Evolutionary conservation across 2,797 vertebrate species (phyloP).

Genomic region (Premnoplex brunnescens): DNA sequence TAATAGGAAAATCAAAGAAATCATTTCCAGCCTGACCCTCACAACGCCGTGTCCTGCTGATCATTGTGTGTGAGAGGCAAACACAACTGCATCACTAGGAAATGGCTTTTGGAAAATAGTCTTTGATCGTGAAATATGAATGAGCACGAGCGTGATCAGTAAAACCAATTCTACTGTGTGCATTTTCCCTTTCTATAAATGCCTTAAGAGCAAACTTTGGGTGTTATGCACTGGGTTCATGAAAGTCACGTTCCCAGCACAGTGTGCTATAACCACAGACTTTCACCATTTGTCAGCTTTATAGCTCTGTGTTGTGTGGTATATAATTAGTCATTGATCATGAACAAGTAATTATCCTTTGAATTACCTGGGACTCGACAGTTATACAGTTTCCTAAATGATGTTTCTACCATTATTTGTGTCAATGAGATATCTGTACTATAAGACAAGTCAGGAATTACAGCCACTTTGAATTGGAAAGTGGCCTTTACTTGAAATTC

Average conservation of each 20-base stretch:
- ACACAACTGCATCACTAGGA: constrained; percentile 62
- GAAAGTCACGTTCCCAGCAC: constrained; percentile 24
- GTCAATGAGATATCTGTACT: background rate
- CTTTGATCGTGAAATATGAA: constrained; percentile 73
- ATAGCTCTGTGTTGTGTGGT: background rate
- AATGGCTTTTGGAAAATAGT: constrained; percentile 64
- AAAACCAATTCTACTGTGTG: constrained; percentile 46
- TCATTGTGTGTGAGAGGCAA: constrained; percentile 42
- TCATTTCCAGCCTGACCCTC: constrained; percentile 40
- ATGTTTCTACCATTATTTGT: constrained; percentile 24
- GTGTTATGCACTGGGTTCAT: background rate
- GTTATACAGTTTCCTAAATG: constrained; percentile 36
- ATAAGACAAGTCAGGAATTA: background rate
- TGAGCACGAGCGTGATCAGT: constrained; percentile 63
- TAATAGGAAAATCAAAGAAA: constrained; percentile 65
- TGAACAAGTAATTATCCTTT: constrained; percentile 48
- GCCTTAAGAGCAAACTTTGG: constrained; percentile 1
- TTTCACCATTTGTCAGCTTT: constrained; percentile 44
- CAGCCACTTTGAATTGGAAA: constrained; percentile 30
- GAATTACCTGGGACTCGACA: constrained; percentile 31
- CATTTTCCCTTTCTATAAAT: constrained; percentile 24
- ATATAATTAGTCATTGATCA: constrained; percentile 56
- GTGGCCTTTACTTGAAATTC: background rate
- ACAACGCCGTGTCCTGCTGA: constrained; percentile 17
- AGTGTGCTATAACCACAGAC: background rate